phyloP scores from a whole-genome alignment of 2,113 vertebrate genomes.

The Tyrannus savana region DNA sequence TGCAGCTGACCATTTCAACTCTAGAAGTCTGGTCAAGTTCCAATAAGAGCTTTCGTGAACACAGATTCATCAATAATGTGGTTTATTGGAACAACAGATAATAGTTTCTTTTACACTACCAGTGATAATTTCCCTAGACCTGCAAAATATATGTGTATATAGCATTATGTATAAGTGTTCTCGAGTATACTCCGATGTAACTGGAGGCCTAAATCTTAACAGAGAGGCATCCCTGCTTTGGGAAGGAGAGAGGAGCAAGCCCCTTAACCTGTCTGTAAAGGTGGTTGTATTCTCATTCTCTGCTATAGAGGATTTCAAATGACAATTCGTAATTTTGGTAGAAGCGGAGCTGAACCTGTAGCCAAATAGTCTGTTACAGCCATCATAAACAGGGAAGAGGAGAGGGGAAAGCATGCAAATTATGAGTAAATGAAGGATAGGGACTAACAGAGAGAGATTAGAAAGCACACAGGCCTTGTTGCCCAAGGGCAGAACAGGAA shows the following conservation, averaged over 20 bases:
- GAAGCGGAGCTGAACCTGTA: not conserved
- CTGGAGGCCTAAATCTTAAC: not conserved
- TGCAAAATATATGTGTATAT: not conserved
- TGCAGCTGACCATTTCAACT: not conserved
- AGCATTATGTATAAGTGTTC: not conserved
- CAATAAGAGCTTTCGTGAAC: not conserved
- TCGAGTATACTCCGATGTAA: not conserved
- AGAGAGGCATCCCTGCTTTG: not conserved
- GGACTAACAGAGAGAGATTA: not conserved
- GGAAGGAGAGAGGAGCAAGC: not conserved
- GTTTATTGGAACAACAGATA: not conserved
- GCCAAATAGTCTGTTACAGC: not conserved
- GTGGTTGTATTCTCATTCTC: not conserved
- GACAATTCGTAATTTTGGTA: not conserved
- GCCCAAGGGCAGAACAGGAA: not conserved
- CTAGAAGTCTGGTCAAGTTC: not conserved
- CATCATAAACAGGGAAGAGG: not conserved
- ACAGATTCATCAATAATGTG: not conserved
- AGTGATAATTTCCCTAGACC: not conserved
- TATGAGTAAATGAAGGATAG: not conserved
- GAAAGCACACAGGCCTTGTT: not conserved
- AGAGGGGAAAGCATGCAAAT: not conserved
- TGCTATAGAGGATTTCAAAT: not conserved
- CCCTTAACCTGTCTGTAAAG: not conserved
- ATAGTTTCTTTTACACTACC: not conserved